Evolutionary conservation across 2,888 invertebrate species (phyloP).

Genomic region (Automeris io): DNA sequence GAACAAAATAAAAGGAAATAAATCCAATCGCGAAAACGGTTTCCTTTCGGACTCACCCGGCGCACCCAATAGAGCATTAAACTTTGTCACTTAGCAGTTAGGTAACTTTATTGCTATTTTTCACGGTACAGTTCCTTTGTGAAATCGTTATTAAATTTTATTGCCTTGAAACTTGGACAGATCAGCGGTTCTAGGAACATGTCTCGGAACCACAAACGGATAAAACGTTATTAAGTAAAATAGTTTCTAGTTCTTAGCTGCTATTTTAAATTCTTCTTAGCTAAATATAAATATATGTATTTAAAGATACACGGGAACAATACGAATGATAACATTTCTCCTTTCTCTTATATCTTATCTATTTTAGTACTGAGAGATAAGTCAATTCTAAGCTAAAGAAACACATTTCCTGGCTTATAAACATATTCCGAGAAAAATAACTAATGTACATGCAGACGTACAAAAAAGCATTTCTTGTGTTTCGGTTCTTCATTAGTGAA

Average conservation of each 20-base stretch:
- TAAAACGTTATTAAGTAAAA: no score
- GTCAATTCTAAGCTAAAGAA: slow-evolving; percentile 32
- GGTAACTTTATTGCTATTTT: slow-evolving; percentile 11
- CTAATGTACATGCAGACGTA: slow-evolving; percentile 33
- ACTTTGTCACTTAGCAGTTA: slow-evolving; percentile 16
- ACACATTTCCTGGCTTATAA: slow-evolving; percentile 47
- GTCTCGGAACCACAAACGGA: no score
- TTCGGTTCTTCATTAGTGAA: no score
- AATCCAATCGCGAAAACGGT: slow-evolving; percentile 46
- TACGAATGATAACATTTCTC: slow-evolving; percentile 18
- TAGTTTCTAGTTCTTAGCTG: no score
- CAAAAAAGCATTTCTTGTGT: slow-evolving; percentile 40
- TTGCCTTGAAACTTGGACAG: not conserved
- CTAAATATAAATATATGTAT: no score
- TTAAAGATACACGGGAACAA: not conserved
- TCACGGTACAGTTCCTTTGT: slow-evolving; percentile 4
- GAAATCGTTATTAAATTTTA: not conserved
- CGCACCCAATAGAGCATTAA: slow-evolving; percentile 18
- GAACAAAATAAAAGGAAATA: slow-evolving; percentile 57
- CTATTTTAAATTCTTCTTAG: not conserved
- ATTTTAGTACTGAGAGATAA: slow-evolving; percentile 30
- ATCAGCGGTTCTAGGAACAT: not conserved
- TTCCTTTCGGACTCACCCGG: slow-evolving; percentile 16
- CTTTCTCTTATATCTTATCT: slow-evolving; percentile 32
- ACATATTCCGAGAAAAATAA: slow-evolving; percentile 38